Evolutionary conservation across 2,888 invertebrate genomes (phyloP), one percentile per base, ranked within the genome.

Genomic region (Omphaloscelis lunosa): DNA sequence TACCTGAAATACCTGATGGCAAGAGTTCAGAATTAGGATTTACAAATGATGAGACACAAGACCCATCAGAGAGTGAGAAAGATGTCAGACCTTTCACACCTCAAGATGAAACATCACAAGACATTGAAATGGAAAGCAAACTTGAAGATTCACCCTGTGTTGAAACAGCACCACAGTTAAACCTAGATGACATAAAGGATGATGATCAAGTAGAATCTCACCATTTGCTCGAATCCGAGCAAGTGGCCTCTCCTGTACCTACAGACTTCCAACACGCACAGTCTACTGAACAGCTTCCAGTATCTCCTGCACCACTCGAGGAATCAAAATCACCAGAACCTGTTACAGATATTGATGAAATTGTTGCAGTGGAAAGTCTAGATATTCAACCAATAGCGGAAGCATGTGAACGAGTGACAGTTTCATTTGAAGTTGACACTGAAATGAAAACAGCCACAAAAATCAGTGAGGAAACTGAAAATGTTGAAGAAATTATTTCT

Each of bases 1-100:
- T 96, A 86, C 96, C 96, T 39, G 96, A 96, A 93, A 96, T 96
- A 85, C 96, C 96, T 58, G 96, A 96, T 88, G 96, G 96, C 20
- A 96, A 96, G 87, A 96, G 95, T 89, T 96, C 96, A 29, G 96
- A 96, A 88, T 86, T 96, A 90, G 96, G 96, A 58, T 96, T 96
- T 86, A 90, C 90, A 41, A 94, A 94, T 90, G 96, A 96, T 80
- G 96, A 96, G 78, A 82, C 91, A 67, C 90, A 92, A 77, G 95
- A 95, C 75, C 93, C 93, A 23, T 94, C 94, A 41, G 96, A 96
- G 82, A 94, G 95, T 82, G 95, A 95, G 75, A 94, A 92, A 81
- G 94, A 95, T 73, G 75, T 87, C 15, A 86, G 93, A 86, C 93
- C 87, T 34, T 86, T 91, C 75, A 94, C 95, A 63, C 95, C 96